Evolutionary conservation across 2,113 vertebrate genomes (phyloP).

Genomic region (Neodon shergylaensis): DNA sequence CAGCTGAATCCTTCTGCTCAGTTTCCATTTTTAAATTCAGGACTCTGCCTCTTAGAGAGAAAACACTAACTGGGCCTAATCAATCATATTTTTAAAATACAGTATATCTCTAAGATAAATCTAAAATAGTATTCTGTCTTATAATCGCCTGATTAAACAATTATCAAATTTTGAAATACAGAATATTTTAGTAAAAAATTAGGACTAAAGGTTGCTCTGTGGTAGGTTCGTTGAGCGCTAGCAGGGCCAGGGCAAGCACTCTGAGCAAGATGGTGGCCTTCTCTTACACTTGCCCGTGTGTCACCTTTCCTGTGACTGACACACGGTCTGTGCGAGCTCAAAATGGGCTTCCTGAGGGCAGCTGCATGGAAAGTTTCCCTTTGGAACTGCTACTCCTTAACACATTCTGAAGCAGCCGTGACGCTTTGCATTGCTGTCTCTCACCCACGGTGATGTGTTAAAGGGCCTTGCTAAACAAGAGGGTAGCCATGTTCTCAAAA

Average conservation of each 20-base stretch:
- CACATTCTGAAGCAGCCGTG: not conserved
- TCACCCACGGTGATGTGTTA: not conserved
- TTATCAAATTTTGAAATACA: conserved; percentile 31
- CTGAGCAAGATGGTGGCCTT: not conserved
- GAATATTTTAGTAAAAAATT: not conserved
- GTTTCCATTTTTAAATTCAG: conserved; percentile 48
- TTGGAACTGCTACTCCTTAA: not conserved
- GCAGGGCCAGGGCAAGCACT: not conserved
- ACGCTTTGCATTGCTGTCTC: not conserved
- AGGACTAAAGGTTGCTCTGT: not conserved
- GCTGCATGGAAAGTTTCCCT: not conserved
- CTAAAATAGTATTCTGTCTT: not conserved
- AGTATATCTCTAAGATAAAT: conserved; percentile 26
- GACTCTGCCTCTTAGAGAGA: not conserved
- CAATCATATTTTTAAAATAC: not conserved
- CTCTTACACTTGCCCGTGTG: not conserved
- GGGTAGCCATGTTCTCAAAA: not conserved
- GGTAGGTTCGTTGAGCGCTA: not conserved
- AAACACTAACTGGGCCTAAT: not conserved
- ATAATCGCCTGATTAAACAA: not conserved
- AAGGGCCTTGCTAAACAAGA: not conserved
- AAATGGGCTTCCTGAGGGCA: not conserved
- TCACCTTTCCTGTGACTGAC: not conserved
- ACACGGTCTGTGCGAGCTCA: not conserved
- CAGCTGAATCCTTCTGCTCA: not conserved